Conservation (phyloP, 1,140 invertebrate species). For the Pseudomyrmex concolor region DNA sequence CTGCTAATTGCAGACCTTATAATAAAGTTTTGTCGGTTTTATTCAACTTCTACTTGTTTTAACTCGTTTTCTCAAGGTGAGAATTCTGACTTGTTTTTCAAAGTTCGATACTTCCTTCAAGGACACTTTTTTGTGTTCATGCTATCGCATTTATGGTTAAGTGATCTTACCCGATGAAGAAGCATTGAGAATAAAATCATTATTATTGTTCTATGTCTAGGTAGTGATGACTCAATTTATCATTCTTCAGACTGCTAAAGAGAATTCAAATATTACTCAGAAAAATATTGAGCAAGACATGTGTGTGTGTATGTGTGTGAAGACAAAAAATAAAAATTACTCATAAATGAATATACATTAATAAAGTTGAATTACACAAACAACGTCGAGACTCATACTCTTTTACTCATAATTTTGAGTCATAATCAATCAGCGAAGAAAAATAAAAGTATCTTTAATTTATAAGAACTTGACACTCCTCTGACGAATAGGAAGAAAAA, state of each 20-base stretch:
- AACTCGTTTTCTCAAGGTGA: not conserved
- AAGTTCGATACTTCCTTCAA: constrained; percentile 3
- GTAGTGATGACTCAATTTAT: constrained; percentile 18
- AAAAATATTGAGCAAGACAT: constrained; percentile 21
- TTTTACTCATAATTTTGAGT: constrained; percentile 23
- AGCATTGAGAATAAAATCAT: constrained; percentile 28
- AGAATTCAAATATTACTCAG: constrained; percentile 21
- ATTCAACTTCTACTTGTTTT: not conserved
- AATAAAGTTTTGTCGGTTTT: not conserved
- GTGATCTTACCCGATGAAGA: not conserved
- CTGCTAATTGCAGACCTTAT: not conserved
- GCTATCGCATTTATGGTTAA: not conserved
- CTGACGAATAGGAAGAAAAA: not conserved
- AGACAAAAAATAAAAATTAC: no score
- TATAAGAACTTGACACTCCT: not conserved
- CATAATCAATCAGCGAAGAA: not conserved
- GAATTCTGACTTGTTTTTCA: not conserved
- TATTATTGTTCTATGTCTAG: constrained; percentile 17
- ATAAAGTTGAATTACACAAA: no score
- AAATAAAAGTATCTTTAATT: not conserved
- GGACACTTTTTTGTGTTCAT: not conserved
- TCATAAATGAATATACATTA: constrained; percentile 9
- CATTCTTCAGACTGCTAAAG: not conserved
- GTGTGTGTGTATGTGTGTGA: no score
- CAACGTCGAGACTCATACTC: not conserved